Percentiles rank a stretch among this genome's conserved stretches.
Conservation (phyloP, 2,797 vertebrate genomes). For the Sebastes hubbsi region DNA sequence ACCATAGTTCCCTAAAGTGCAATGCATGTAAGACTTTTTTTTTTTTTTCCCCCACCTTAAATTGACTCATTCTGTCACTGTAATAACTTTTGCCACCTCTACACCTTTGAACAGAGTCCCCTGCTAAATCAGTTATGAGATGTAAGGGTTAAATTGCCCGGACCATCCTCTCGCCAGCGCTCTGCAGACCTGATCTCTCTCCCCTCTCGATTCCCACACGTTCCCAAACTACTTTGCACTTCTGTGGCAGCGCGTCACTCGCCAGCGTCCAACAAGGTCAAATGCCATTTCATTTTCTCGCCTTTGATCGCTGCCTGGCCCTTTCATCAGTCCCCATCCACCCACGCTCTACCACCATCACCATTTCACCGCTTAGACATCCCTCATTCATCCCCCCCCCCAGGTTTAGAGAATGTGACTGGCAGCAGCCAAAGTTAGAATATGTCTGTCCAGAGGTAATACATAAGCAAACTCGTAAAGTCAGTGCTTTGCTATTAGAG, state of each 20-base stretch:
- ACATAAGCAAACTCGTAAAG: conserved; percentile 5
- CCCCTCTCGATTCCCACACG: conserved; percentile 49
- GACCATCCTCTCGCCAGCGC: not conserved
- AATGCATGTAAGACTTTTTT: not conserved
- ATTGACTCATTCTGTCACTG: conserved; percentile 4
- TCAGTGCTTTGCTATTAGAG: conserved; percentile 5
- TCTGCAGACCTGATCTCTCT: conserved; percentile 37
- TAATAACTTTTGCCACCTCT: conserved; percentile 11
- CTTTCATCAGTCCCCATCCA: conserved; percentile 59
- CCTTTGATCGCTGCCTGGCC: conserved; percentile 69
- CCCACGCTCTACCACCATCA: not conserved
- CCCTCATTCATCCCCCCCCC: not conserved
- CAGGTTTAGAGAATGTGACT: conserved; percentile 17
- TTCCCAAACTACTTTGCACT: conserved; percentile 72
- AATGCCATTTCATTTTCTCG: conserved; percentile 75
- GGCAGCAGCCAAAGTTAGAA: conserved; percentile 14
- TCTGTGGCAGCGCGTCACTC: conserved; percentile 60
- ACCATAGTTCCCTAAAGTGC: not conserved
- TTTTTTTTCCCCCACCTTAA: not conserved
- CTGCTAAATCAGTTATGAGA: conserved; percentile 35
- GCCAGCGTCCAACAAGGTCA: conserved; percentile 68
- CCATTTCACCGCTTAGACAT: conserved; percentile 16
- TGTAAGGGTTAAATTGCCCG: conserved; percentile 40
- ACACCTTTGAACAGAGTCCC: conserved; percentile 7
- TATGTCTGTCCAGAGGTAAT: conserved; percentile 15